Conservation (phyloP, 2,797 vertebrate genomes). For the Echeneis naucrates region DNA sequence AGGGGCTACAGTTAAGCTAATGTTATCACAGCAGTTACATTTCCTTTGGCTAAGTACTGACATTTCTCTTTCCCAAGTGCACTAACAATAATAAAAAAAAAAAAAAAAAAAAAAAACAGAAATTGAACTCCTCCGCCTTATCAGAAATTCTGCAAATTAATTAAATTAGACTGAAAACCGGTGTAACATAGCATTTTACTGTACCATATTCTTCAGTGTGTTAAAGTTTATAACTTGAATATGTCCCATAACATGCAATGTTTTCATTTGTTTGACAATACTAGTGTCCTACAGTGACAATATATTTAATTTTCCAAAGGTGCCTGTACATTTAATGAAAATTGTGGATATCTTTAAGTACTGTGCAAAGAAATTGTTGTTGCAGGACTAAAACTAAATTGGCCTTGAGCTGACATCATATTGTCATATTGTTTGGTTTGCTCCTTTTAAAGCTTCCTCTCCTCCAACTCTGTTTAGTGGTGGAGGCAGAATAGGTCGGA, state of each 20-base stretch:
- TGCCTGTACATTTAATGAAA: not conserved
- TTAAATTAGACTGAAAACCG: too few species aligned
- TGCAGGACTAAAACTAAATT: too few species aligned
- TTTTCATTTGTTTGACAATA: not conserved
- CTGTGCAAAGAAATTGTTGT: not conserved
- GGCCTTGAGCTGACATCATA: not conserved
- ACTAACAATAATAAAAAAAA: too few species aligned
- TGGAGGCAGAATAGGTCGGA: conserved; percentile 74
- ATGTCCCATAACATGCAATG: not conserved
- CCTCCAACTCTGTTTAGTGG: conserved; percentile 43
- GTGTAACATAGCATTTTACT: not conserved
- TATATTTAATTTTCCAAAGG: not conserved
- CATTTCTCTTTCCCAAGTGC: not conserved
- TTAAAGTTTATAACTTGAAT: not conserved
- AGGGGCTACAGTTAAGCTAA: not conserved
- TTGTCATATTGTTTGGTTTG: not conserved
- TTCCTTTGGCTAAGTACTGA: not conserved
- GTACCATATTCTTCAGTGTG: too few species aligned
- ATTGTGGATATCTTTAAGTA: not conserved
- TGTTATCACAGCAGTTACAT: not conserved
- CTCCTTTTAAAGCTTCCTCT: conserved; percentile 9
- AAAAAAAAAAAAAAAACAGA: too few species aligned
- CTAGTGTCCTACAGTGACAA: not conserved
- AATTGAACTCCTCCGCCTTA: too few species aligned
- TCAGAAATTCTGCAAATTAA: too few species aligned